Conservation (phyloP, 2,888 invertebrate genomes). For the Pachycephus smyrnensis region DNA sequence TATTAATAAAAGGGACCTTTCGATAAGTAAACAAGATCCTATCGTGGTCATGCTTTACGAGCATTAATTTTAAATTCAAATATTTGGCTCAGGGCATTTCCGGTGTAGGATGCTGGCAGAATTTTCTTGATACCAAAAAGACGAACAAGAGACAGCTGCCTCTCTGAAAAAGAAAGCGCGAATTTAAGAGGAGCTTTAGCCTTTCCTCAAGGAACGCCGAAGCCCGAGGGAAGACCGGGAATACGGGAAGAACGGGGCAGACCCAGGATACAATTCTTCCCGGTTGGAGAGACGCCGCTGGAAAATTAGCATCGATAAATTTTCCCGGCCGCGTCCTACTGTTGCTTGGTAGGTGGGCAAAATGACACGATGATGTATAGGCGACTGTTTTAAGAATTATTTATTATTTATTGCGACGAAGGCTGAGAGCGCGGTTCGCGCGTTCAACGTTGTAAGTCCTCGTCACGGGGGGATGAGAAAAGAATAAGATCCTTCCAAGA, state of each 20-base stretch:
- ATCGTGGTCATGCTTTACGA: neutral
- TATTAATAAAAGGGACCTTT: neutral
- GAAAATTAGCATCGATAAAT: slow-evolving; percentile 68
- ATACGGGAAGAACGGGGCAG: slow-evolving; percentile 27
- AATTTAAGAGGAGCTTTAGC: slow-evolving; percentile 43
- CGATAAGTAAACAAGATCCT: no score
- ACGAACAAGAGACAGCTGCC: neutral
- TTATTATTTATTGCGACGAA: slow-evolving; percentile 62
- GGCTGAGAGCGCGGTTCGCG: slow-evolving; percentile 25
- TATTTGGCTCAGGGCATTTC: neutral
- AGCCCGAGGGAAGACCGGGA: slow-evolving; percentile 27
- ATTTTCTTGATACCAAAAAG: neutral
- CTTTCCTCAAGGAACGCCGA: slow-evolving; percentile 7
- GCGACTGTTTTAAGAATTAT: slow-evolving; percentile 66
- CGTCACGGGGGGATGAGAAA: slow-evolving; percentile 15
- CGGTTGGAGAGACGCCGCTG: slow-evolving; percentile 51
- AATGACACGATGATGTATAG: slow-evolving; percentile 66
- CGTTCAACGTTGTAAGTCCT: slow-evolving; percentile 21
- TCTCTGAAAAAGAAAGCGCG: slow-evolving; percentile 9
- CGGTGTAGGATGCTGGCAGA: neutral
- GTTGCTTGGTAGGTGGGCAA: slow-evolving; percentile 53
- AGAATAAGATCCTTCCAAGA: slow-evolving; percentile 7
- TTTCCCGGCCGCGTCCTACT: slow-evolving; percentile 53
- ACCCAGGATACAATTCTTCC: slow-evolving; percentile 56
- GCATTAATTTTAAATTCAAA: neutral